Percentiles rank a stretch among this genome's conserved stretches.
phyloP scores from a whole-genome alignment of 2,797 vertebrate species.

The Sylvilagus floridanus region DNA sequence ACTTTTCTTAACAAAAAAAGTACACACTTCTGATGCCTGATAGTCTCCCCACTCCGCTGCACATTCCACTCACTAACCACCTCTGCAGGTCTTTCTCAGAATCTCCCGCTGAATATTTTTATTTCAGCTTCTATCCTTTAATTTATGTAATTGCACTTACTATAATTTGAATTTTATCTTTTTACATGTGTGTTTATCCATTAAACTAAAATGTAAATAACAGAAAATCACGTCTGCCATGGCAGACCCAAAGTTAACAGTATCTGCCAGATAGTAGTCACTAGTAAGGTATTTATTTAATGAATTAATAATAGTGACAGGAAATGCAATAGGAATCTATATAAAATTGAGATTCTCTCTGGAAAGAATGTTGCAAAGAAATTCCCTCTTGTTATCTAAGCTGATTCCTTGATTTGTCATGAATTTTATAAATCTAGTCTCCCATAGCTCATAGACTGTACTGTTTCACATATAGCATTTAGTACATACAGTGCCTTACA shows the following conservation, averaged over 20 bases:
- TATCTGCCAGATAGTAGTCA: not conserved
- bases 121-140: not conserved
- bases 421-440: not conserved
- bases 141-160: not conserved
- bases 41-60: not conserved
- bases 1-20: not conserved
- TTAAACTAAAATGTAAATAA: constrained; percentile 10
- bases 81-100: not conserved
- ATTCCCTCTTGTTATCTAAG: not conserved
- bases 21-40: not conserved
- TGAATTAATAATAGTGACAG: not conserved
- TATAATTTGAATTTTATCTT: constrained; percentile 1
- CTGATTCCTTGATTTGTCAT: not conserved
- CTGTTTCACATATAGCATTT: not conserved
- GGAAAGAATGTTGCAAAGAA: not conserved
- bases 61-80: not conserved
- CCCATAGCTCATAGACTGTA: not conserved
- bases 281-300: not conserved
- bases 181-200: not conserved
- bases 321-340: not conserved
- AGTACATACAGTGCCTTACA: not conserved
- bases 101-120: not conserved
- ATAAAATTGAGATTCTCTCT: constrained; percentile 7
- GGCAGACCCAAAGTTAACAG: not conserved
- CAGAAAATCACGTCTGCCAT: not conserved